These are phyloP conservation scores for Aphelocoma coerulescens DNA, from an alignment of 2,113 vertebrate species.

Conservation along the genomic window DNA sequence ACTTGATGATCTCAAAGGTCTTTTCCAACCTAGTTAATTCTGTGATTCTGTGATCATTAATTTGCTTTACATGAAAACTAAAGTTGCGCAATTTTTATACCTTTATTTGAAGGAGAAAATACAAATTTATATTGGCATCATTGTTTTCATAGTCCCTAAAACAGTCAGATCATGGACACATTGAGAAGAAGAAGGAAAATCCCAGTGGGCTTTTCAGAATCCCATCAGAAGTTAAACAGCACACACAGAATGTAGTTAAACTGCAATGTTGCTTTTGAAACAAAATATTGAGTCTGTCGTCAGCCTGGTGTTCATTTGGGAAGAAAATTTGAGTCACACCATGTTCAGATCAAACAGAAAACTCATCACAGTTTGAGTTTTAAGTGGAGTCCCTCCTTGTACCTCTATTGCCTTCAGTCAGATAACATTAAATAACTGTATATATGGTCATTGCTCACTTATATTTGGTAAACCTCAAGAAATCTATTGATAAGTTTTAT, in stretches of 20 bases:
- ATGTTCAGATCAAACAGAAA: background rate
- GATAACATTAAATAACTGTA: background rate
- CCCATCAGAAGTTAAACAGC: background rate
- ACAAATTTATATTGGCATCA: background rate
- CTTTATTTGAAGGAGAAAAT: background rate
- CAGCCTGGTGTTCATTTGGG: background rate
- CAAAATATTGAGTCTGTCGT: background rate
- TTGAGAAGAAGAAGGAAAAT: background rate
- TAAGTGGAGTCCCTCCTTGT: background rate
- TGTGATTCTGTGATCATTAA: background rate
- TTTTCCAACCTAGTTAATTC: background rate
- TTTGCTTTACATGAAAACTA: background rate
- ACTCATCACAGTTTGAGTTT: background rate
- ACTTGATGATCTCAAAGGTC: background rate
- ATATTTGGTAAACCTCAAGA: background rate
- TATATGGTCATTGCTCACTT: background rate
- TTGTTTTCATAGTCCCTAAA: background rate
- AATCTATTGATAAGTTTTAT: background rate
- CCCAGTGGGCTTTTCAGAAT: background rate
- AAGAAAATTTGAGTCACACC: background rate
- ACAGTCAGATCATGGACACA: background rate
- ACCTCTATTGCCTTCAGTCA: background rate
- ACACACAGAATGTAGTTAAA: background rate
- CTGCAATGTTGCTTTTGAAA: background rate
- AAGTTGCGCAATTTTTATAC: background rate